Base-by-base conservation (phyloP, 1,140 invertebrate species). In the Drosophila ironensis region DNA sequence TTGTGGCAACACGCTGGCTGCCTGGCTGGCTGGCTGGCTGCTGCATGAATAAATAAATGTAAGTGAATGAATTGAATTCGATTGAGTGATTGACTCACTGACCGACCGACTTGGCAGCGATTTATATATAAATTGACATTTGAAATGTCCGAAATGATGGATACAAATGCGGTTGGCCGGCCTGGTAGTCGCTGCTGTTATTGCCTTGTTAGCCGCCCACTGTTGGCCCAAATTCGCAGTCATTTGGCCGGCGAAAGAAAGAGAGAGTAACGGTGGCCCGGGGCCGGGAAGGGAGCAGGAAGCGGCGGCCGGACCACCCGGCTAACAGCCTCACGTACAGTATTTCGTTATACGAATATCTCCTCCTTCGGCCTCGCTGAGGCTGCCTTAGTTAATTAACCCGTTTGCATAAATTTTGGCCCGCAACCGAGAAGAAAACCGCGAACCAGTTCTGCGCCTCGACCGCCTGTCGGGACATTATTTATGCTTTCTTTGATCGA, bases 401-500 rank as follows among this genome's bases (percentile, higher is more conserved):
- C 80, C 80, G 80, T 86, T 86, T 86, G 80, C 80, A 86, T 86
- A 86, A 70, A 86, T 86, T 86, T 86, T 30, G 66, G 41, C 30
- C 12, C 41, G 24, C 35, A 2, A 2, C 60, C 50, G 6, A 53
- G 54, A 64, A 12, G 19, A 4, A 38, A 60, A 37, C 14, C 28
- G 25, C 25, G 52, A 77, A 72, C 73, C 72, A 78, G 70, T 70
- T 78, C 50, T 37, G 22, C 47, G 41, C 8, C 12, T 9, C 61
- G 42, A 54, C 53, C 30, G 45, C 37, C 25, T 53, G 57, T 59
- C 80, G 41, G 46, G 25, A 57, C 46, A 63, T 86, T 86, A 86
- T 86, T 86, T 86, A 86, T 86, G 80, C 74, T 80, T 87, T 86
- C 80, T 87, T 86, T 86, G 80, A 86, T 87, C 80, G 75, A 86